Percentiles rank a stretch among this genome's conserved stretches.
phyloP scores from a whole-genome alignment of 2,113 vertebrate species.

The Apodemus speciosus region DNA sequence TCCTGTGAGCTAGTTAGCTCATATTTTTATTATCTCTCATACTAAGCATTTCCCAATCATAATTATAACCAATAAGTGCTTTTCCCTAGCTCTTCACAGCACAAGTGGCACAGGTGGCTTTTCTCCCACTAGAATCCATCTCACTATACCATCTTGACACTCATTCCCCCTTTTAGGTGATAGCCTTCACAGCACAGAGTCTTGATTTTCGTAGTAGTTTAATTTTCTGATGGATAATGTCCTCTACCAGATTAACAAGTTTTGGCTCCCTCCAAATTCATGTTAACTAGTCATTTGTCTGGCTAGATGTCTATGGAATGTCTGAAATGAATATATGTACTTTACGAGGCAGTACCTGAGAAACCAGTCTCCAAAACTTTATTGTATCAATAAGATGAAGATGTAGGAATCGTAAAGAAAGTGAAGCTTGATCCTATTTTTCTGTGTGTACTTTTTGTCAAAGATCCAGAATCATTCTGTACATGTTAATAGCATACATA shows the following conservation, averaged over 20 bases:
- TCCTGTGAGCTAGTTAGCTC: not conserved
- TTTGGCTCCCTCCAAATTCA: constrained; percentile 9
- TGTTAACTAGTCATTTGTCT: constrained; percentile 4
- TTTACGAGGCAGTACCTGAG: not conserved
- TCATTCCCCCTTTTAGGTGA: not conserved
- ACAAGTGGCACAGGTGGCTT: not conserved
- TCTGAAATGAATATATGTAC: not conserved
- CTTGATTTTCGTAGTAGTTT: constrained; percentile 14
- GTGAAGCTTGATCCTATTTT: not conserved
- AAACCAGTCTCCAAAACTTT: constrained; percentile 21
- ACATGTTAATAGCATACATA: constrained; percentile 17
- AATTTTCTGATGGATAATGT: constrained; percentile 12
- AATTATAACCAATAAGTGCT: not conserved
- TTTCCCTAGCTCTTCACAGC: not conserved
- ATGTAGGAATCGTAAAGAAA: constrained; percentile 29
- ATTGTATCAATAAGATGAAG: not conserved
- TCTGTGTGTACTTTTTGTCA: not conserved
- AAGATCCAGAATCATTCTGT: not conserved
- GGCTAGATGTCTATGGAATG: not conserved
- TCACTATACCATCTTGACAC: not conserved
- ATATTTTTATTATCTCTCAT: not conserved
- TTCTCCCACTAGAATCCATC: not conserved
- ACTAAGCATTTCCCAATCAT: not conserved
- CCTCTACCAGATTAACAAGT: not conserved
- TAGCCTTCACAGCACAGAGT: not conserved